Evolutionary conservation across 1,140 invertebrate genomes (phyloP), one percentile per base, ranked within the genome.

Genomic region (Zophobas atratus): DNA sequence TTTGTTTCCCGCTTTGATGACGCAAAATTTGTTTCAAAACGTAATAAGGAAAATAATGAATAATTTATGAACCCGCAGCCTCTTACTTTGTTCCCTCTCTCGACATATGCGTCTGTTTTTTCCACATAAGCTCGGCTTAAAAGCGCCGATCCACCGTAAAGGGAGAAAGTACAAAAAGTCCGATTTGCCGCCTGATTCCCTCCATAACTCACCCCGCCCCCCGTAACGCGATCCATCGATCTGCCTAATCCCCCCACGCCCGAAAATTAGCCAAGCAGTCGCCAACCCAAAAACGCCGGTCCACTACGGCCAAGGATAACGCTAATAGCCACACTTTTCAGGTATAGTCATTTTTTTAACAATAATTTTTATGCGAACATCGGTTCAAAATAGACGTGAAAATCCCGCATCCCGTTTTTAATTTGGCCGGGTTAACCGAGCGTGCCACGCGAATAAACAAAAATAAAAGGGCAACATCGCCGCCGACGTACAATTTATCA

Each of bases 1-100:
- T 46, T 46, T 46, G 43, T 46, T 4, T 20, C 6, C 38, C 20
- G 39, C 60, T 48, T 8, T 67, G 33, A 32, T 67, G 60, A 39
- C 35, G 38, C 39, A 43, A 43, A 67, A 67, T 67, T 67, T 67
- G 60, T 2, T 67, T 67, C 6, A 43, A 67, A 39, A 46, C 33
- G 39, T 67, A 67, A 67, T 67, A 63, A 63, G 4, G 57, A 32
- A 63, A 63, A 63, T 63, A 43, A 38, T 63, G 36, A 36, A 41
- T 63, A 63, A 39, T 63, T 63, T 63, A 41, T 63, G 38, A 63
- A 41, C n/a, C 1, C 35, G 1, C 32, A 38, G n/a, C 6, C 43
- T 32, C 39, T 8, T 67, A 39, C 60, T 67, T 43, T 67, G 49
- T 51, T 51, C n/a, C 4, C n/a, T 1, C 33, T 67, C 36, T 41